Conservation (phyloP, 2,113 vertebrate species). For the Patagioenas fasciata region DNA sequence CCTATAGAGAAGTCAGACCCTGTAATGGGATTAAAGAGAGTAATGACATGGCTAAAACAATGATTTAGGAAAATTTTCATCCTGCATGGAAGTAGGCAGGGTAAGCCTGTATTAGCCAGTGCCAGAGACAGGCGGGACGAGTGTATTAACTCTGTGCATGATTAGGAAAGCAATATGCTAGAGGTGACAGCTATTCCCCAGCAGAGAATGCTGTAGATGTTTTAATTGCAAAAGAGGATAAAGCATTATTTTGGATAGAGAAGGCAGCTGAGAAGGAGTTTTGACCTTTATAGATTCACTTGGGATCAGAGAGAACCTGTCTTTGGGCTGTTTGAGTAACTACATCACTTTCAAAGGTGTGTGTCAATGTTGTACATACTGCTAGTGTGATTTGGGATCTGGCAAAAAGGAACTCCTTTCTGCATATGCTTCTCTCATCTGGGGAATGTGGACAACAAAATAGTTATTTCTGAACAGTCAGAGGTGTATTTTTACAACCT, state of each 20-base stretch:
- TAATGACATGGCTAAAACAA: neutral
- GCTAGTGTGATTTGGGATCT: neutral
- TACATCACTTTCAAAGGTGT: neutral
- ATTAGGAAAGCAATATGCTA: neutral
- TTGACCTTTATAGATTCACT: neutral
- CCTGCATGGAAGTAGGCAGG: neutral
- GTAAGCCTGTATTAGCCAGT: neutral
- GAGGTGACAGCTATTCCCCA: neutral
- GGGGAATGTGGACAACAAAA: neutral
- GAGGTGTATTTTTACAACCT: neutral
- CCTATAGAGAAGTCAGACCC: neutral
- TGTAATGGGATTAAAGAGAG: neutral
- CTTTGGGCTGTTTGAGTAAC: neutral
- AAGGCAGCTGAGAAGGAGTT: neutral
- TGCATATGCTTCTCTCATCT: neutral
- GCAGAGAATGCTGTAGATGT: neutral
- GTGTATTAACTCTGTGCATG: neutral
- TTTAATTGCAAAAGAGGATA: neutral
- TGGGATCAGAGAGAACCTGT: neutral
- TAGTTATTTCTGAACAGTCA: neutral
- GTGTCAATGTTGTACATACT: rapidly evolving
- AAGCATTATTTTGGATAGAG: neutral
- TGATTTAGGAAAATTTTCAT: neutral
- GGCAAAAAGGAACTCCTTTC: neutral
- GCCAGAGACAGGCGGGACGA: neutral